Evolutionary conservation across 2,113 vertebrate genomes (phyloP).

Genomic region (Tyrannus savana): DNA sequence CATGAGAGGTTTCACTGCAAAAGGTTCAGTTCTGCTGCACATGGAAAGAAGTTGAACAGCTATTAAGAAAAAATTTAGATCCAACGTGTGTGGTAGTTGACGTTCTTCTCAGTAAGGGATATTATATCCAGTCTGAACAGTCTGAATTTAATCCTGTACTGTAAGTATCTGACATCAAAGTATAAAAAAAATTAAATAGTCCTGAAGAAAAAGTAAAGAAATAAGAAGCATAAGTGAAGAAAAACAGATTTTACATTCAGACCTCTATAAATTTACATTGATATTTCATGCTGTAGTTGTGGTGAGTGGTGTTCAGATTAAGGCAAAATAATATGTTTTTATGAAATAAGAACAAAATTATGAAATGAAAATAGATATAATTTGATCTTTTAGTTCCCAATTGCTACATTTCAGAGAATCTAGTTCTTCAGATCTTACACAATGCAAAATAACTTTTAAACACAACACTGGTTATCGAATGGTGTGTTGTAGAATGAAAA

Average conservation of each 20-base stretch:
- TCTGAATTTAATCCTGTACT: not conserved
- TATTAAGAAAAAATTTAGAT: not conserved
- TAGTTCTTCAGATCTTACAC: not conserved
- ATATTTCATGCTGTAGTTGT: constrained; percentile 26
- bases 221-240: not conserved
- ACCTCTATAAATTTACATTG: not conserved
- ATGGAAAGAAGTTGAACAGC: not conserved
- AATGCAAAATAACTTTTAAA: not conserved
- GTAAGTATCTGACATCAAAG: not conserved
- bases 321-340: constrained; percentile 32
- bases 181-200: not conserved
- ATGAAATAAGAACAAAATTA: not conserved
- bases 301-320: not conserved
- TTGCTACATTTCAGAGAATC: not conserved
- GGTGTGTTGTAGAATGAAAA: not conserved
- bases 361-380: not conserved
- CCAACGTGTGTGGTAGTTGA: not conserved
- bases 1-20: not conserved
- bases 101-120: not conserved
- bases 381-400: not conserved
- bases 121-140: not conserved
- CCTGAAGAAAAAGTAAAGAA: not conserved
- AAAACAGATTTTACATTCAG: constrained; percentile 18
- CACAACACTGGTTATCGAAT: not conserved
- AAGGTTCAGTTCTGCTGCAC: not conserved